phyloP scores from a whole-genome alignment of 2,888 invertebrate genomes.

The Drosophila pseudotalamancana region DNA sequence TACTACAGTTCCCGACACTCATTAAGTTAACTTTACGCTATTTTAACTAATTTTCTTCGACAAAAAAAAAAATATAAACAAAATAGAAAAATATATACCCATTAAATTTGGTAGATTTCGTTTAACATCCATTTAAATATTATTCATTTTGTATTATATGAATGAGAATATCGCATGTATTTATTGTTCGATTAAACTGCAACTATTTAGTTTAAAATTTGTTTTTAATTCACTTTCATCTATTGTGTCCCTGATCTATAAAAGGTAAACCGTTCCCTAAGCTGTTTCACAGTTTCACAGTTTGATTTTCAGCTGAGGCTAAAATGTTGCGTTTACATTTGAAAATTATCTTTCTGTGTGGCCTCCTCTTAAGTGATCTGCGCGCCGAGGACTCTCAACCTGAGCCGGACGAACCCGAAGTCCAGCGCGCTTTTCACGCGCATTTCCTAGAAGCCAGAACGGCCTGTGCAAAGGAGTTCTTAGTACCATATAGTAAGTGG shows the following conservation, averaged over 20 bases:
- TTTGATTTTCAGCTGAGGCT: not conserved
- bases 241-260: slow-evolving; percentile 12
- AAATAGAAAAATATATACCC: slow-evolving; percentile 6
- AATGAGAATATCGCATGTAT: slow-evolving; percentile 70
- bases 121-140: slow-evolving; percentile 52
- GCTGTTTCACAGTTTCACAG: not conserved
- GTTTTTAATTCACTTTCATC: slow-evolving; percentile 10
- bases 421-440: slow-evolving; percentile 43
- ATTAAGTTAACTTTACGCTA: slow-evolving; percentile 59
- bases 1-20: slow-evolving; percentile 31
- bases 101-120: slow-evolving; percentile 54
- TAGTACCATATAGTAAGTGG: slow-evolving; percentile 53
- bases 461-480: slow-evolving; percentile 52
- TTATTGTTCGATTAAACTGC: slow-evolving; percentile 77
- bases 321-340: slow-evolving; percentile 31
- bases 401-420: slow-evolving; percentile 43
- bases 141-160: slow-evolving; percentile 57
- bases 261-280: not conserved
- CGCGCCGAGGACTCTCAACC: slow-evolving; percentile 30
- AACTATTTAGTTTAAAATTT: slow-evolving; percentile 67
- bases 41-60: slow-evolving; percentile 49
- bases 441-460: slow-evolving; percentile 31
- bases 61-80: not conserved
- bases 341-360: slow-evolving; percentile 2
- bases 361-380: slow-evolving; percentile 1